phyloP scores from a whole-genome alignment of 1,140 invertebrate genomes.

The Pseudomyrmex dendroicus region DNA sequence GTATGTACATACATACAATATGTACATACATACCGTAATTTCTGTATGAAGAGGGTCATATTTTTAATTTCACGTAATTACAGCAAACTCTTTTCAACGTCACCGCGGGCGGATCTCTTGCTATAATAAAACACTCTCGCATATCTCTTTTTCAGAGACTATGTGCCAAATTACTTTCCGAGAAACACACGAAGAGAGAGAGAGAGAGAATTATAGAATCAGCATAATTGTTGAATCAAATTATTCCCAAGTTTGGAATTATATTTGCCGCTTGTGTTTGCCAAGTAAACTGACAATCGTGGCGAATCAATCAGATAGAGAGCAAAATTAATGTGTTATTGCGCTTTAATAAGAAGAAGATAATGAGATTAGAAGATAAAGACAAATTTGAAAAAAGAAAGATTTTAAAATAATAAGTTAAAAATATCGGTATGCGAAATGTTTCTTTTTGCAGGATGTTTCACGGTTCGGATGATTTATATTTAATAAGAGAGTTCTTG shows the following conservation, averaged over 20 bases:
- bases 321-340: neutral
- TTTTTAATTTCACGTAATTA: constrained; percentile 57
- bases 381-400: neutral
- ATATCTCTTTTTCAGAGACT: constrained; percentile 46
- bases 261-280: neutral
- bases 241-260: neutral
- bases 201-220: constrained; percentile 23
- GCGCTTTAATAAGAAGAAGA: too few relatives aligned
- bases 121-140: constrained; percentile 12
- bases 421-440: too few relatives aligned
- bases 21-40: neutral
- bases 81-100: constrained; percentile 42
- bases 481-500: neutral
- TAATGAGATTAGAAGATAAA: neutral
- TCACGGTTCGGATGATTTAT: too few relatives aligned
- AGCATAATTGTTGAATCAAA: neutral
- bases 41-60: neutral
- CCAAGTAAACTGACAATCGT: neutral
- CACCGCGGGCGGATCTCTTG: neutral
- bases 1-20: neutral
- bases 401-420: neutral
- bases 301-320: neutral
- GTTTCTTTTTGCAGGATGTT: too few relatives aligned
- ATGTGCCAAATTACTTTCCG: constrained; percentile 49
- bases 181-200: constrained; percentile 23